A percentile compares a stretch with the other conserved stretches of the same genome.
These are phyloP conservation scores for Glyptemys insculpta DNA, from an alignment of 2,797 vertebrate genomes.

Conservation along the genomic window DNA sequence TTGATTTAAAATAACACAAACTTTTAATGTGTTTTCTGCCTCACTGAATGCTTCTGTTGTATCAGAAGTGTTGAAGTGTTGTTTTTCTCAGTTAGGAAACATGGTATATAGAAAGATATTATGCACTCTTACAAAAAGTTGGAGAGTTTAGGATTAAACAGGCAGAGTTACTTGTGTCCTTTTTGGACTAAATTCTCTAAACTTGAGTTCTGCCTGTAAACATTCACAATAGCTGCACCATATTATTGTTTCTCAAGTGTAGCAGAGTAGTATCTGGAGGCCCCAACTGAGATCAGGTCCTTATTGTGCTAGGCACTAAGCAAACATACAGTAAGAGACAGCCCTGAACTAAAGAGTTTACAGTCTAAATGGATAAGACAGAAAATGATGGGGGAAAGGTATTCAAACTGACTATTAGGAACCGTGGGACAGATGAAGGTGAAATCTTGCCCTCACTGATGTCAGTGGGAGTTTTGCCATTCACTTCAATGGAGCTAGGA, in stretches of 20 bases:
- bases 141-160: neutral
- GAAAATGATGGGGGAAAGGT: neutral
- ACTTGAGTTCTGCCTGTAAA: constrained; percentile 24
- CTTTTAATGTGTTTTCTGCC: neutral
- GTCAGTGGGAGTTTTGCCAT: neutral
- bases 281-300: constrained; percentile 23
- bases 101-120: neutral
- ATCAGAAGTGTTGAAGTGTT: neutral
- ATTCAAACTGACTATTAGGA: neutral
- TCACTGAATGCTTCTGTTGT: neutral
- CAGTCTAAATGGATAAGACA: neutral
- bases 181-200: constrained; percentile 9
- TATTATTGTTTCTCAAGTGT: constrained; percentile 28
- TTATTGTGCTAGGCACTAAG: accelerated
- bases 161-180: accelerated
- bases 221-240: neutral
- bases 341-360: neutral
- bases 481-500: neutral
- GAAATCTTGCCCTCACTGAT: neutral
- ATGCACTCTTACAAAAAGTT: neutral
- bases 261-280: neutral
- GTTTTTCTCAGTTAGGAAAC: neutral
- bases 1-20: neutral
- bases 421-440: neutral
- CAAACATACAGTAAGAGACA: neutral